Base-by-base conservation (phyloP, 2,113 vertebrate genomes). In the Speoplatyrhinus poulsoni region DNA sequence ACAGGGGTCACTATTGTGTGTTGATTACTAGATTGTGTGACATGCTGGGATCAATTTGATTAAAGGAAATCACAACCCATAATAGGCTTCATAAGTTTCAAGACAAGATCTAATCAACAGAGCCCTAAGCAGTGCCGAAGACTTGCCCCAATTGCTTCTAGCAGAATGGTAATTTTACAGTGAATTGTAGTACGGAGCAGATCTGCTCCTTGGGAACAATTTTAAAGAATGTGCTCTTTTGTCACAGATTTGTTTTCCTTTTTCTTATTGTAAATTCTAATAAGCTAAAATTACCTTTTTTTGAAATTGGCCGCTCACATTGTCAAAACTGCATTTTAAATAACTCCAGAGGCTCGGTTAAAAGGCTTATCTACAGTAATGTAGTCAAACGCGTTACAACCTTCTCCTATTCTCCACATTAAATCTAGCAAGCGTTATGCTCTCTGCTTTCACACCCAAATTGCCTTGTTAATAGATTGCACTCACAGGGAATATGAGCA, bases 1-100 rank as follows among this genome's bases (percentile, higher is more conserved):
- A 77, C 50, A 83, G 83, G 79, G 69, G 82, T 80, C 76, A 77
- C 72, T 87, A 4, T 74, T 80, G 79, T 63, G 56, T 64, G 11
- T 62, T 64, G 36, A 66, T 58, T 49, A 26, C 26, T 26, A 59
- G 32, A 65, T n/a, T 13, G n/a, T 9, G 53, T 59, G 36, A 62
- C 65, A 70, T 68, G 64, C 57, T 46, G 60, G 41, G 55, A 9
- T 57, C 41, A 10, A 9, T 57, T 73, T 70, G 65, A 77, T 75
- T 65, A 67, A 75, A 73, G 50, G 32, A 2, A 69, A 62, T 57
- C 33, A 49, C 57, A 4, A 50, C 13, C 19, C 33, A 48, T 63
- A 50, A 50, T 50, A 47, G 49, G 32, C 67, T 76, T 73, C 6
- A 3, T 70, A 13, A 66, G 49, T 41, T 16, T 56, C 54, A 17